Evolutionary conservation across 2,113 vertebrate species (phyloP), one percentile per base, ranked within the genome.

Genomic region (Channa argus): DNA sequence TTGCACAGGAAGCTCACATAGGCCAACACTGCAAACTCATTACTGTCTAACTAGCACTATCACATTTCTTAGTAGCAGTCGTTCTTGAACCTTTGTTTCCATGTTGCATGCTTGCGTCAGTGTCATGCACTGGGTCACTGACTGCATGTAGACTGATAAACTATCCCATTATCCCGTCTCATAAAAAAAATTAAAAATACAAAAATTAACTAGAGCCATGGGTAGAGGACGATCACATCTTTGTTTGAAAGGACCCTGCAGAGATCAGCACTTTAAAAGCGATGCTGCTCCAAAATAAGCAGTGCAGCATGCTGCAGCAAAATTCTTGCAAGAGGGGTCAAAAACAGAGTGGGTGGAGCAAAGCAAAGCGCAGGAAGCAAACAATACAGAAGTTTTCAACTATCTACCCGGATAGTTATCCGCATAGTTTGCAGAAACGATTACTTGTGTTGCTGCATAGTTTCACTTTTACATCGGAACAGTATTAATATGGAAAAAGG

Each of bases 291-390:
- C 38, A 46, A 58, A 77, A 70, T 11, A 79, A 76, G 66, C 65
- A 61, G 44, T 81, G 75, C 84, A 84, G 83, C 68, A 72, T n/a
- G 24, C 64, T 84, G 84, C 83, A 77, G 88, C 70, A 74, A 56
- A 77, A 68, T 74, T 63, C 59, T 60, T 63, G 39, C 38, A 59
- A 54, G 51, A 47, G 39, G 11, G 39, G 58, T 78, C 53, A 63
- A n/a, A 64, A 65, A 41, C 24, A 34, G 43, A 62, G 38, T 72
- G 61, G 41, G 62, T 64, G 73, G 61, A 60, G 71, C 67, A 76
- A 44, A 46, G n/a, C 14, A 45, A 51, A 54, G 45, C 33, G 37
- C 12, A 70, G 0, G 36, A 64, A 62, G 52, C 33, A 53, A 72
- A 71, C 39, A 67, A 51, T 3, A 58, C n/a, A 33, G 54, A 2